phyloP scores from a whole-genome alignment of 2,797 vertebrate genomes.

The Cephalopachus bancanus region DNA sequence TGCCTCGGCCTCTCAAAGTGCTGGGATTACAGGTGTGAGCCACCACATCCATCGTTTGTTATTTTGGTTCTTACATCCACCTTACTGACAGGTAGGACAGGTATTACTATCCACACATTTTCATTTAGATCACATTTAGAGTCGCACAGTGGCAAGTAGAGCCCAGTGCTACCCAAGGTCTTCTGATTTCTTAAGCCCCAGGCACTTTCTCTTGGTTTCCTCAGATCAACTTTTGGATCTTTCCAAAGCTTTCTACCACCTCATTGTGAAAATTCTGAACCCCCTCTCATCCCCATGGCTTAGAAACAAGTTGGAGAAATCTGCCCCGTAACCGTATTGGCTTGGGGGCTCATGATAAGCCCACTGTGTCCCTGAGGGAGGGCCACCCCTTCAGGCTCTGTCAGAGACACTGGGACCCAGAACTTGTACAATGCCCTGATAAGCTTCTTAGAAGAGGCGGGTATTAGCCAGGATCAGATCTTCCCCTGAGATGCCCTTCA shows the following conservation, averaged over 20 bases:
- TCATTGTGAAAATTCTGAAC: neutral
- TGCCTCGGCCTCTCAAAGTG: no score
- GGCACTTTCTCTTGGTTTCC: constrained; percentile 66
- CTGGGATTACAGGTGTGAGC: no score
- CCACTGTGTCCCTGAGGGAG: neutral
- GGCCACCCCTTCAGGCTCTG: constrained; percentile 1
- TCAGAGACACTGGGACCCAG: constrained; percentile 68
- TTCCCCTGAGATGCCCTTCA: constrained; percentile 92
- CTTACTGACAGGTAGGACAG: neutral
- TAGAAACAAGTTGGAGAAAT: constrained; percentile 39
- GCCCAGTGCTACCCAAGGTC: neutral
- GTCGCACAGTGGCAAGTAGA: neutral
- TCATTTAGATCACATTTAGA: constrained; percentile 49
- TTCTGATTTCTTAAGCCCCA: constrained; percentile 68
- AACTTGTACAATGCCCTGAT: constrained; percentile 87
- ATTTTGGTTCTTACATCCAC: constrained; percentile 4
- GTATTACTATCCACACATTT: neutral
- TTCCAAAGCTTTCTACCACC: neutral
- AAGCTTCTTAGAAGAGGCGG: constrained; percentile 96
- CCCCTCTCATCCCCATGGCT: constrained; percentile 1
- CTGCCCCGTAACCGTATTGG: neutral
- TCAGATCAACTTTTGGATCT: neutral
- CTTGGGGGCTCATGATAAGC: neutral
- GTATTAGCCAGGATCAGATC: constrained; percentile 94
- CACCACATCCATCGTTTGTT: neutral